A percentile compares a stretch with the other conserved stretches of the same genome.
phyloP scores from a whole-genome alignment of 2,888 invertebrate genomes.

The Zonitis immaculata region DNA sequence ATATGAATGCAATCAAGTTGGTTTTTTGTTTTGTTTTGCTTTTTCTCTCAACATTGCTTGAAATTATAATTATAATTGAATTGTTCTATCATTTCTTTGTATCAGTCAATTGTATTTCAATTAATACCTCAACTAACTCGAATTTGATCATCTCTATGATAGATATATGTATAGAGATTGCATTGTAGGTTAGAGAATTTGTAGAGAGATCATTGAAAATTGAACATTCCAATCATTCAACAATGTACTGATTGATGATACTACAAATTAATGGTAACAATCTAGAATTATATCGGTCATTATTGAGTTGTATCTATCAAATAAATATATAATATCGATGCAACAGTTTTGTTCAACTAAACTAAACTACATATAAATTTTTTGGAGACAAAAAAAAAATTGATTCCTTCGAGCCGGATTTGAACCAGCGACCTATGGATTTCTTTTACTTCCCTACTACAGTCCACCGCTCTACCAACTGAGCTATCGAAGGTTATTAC shows the following conservation, averaged over 20 bases:
- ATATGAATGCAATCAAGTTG: not conserved
- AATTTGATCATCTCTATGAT: not conserved
- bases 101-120: not conserved
- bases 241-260: conserved; percentile 15
- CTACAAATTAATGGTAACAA: conserved; percentile 8
- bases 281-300: conserved; percentile 6
- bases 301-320: conserved; percentile 3
- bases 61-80: conserved; percentile 15
- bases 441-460: conserved; percentile 28
- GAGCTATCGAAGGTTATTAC: conserved; percentile 42
- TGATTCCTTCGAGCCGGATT: conserved; percentile 62
- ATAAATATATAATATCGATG: not conserved
- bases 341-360: no score
- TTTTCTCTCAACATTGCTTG: not conserved
- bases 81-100: conserved; percentile 29
- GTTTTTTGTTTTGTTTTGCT: not conserved
- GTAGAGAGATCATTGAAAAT: conserved; percentile 6
- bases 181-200: not conserved
- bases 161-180: not conserved
- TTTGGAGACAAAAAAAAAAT: conserved; percentile 24
- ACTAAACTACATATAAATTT: no score
- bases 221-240: conserved; percentile 17
- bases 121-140: not conserved
- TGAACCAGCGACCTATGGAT: conserved; percentile 68
- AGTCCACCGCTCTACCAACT: conserved; percentile 48